These are phyloP conservation scores for Entomobrya multifasciata DNA, from an alignment of 2,888 invertebrate species.

Conservation along the genomic window DNA sequence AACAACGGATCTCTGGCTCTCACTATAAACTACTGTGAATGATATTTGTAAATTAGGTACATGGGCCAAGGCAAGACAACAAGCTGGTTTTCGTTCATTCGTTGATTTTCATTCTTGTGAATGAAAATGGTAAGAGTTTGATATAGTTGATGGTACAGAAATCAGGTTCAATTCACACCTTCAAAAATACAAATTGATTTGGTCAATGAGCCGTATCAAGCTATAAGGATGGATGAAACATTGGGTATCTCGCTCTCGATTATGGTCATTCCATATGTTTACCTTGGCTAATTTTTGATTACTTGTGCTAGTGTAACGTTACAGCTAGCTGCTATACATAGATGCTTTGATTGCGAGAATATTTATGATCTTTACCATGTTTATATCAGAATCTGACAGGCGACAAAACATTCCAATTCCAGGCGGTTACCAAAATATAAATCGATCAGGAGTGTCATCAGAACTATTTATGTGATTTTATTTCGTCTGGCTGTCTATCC, in stretches of 20 bases:
- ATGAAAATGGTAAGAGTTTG: conserved; percentile 53
- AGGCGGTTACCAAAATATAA: conserved; percentile 71
- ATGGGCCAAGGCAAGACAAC: conserved; percentile 30
- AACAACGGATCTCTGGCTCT: conserved; percentile 15
- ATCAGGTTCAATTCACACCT: conserved; percentile 66
- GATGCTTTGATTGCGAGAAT: conserved; percentile 11
- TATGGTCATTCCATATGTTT: conserved; percentile 34
- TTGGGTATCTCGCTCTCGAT: background rate
- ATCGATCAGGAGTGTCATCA: conserved; percentile 67
- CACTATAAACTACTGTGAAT: conserved; percentile 39
- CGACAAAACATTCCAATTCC: conserved; percentile 69
- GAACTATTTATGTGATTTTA: conserved; percentile 57
- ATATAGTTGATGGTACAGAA: conserved; percentile 41
- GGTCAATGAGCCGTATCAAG: conserved; percentile 61
- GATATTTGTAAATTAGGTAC: conserved; percentile 38
- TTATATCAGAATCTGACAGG: background rate
- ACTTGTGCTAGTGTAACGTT: no score
- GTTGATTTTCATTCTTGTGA: no score
- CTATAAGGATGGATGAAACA: no score
- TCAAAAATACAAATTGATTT: conserved; percentile 52
- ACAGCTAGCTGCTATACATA: no score
- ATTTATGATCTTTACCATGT: conserved; percentile 19
- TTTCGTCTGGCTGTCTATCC: no score
- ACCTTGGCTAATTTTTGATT: conserved; percentile 52
- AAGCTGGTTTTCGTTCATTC: conserved; percentile 48